Evolutionary conservation across 2,797 vertebrate genomes (phyloP).

Genomic region (Cheracebus regulus): DNA sequence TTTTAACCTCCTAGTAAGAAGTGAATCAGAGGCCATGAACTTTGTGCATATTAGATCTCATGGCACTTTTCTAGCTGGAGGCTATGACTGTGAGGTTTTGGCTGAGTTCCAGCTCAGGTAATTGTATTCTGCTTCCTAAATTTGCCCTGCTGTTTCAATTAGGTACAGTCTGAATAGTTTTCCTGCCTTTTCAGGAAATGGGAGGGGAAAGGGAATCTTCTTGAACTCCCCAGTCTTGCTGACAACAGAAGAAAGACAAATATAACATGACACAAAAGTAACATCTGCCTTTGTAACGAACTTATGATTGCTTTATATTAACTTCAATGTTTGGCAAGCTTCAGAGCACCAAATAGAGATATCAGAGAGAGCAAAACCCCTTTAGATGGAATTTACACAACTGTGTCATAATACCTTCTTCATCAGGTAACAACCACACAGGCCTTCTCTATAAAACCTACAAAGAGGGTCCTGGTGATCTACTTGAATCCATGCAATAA

Average conservation of each 20-base stretch:
- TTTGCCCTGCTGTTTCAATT: conserved; percentile 47
- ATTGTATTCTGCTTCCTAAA: conserved; percentile 55
- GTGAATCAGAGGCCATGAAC: neutral
- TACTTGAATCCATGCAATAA: neutral
- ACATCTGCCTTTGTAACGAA: neutral
- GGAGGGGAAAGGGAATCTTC: neutral
- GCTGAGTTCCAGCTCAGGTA: conserved; percentile 34
- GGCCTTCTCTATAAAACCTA: neutral
- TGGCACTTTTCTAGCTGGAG: neutral
- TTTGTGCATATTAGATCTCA: neutral
- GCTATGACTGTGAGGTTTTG: neutral
- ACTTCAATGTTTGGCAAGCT: neutral
- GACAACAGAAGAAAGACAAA: neutral
- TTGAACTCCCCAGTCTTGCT: neutral
- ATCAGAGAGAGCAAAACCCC: neutral
- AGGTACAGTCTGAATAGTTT: neutral
- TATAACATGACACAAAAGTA: neutral
- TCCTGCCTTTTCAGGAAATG: neutral
- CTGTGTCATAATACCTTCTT: neutral
- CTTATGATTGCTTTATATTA: neutral
- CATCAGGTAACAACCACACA: neutral
- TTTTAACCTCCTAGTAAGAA: neutral
- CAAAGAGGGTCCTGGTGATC: neutral
- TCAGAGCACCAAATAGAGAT: neutral
- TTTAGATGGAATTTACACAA: neutral